A percentile compares a stretch with the other conserved stretches of the same genome.
Evolutionary conservation across 2,113 vertebrate genomes (phyloP).

Genomic region (Amphiprion percula): DNA sequence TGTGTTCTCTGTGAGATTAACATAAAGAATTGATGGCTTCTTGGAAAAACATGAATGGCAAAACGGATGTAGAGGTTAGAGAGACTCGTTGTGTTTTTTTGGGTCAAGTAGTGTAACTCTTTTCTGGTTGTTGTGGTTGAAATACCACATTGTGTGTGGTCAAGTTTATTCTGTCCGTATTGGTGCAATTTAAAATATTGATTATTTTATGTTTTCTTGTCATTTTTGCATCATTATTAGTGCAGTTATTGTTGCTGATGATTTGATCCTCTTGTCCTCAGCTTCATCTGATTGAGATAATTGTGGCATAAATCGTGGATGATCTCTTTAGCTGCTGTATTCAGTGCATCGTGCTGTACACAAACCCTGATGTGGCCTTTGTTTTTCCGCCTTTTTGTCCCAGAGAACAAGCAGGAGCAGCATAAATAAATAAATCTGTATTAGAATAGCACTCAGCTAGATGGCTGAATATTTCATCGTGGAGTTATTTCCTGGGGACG

Average conservation of each 20-base stretch:
- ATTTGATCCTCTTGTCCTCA: background rate
- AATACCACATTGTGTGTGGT: background rate
- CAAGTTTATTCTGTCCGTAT: background rate
- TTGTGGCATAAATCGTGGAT: slow-evolving; percentile 18
- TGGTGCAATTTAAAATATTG: background rate
- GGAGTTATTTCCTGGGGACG: slow-evolving; percentile 58
- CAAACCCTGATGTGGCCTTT: slow-evolving; percentile 39
- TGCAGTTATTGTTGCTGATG: background rate
- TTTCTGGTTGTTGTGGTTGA: background rate
- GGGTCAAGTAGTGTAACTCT: background rate
- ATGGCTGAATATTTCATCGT: slow-evolving; percentile 75
- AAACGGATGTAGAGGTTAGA: slow-evolving; percentile 45
- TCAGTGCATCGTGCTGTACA: slow-evolving; percentile 13
- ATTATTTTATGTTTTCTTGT: background rate
- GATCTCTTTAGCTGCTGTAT: slow-evolving; percentile 3
- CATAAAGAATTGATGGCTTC: slow-evolving; percentile 69
- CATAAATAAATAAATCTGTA: slow-evolving; percentile 76
- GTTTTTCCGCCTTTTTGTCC: slow-evolving; percentile 45
- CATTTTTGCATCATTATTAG: background rate
- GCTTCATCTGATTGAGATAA: background rate
- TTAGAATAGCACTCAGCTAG: slow-evolving; percentile 70
- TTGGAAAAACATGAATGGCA: slow-evolving; percentile 74
- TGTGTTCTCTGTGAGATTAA: slow-evolving; percentile 67
- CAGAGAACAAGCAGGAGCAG: slow-evolving; percentile 42
- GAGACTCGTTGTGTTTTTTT: slow-evolving; percentile 3